Evolutionary conservation across 2,888 invertebrate species (phyloP).

Genomic region (Xylocampa areola): DNA sequence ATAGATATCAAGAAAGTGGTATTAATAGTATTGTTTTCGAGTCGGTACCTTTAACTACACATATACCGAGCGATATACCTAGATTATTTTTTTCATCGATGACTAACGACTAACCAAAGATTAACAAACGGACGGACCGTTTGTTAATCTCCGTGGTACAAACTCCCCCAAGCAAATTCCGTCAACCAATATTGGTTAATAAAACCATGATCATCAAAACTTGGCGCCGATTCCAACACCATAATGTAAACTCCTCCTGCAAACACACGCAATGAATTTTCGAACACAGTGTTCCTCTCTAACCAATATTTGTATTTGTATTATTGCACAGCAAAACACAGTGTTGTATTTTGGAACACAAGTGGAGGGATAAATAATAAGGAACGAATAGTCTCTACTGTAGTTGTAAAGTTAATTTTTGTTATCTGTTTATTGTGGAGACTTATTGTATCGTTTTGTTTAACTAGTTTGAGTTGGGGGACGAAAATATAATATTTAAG

Average conservation of each 20-base stretch:
- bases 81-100: neutral
- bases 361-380: conserved; percentile 53
- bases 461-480: conserved; percentile 74
- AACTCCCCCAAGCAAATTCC: conserved; percentile 61
- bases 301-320: conserved; percentile 20
- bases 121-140: conserved; percentile 22
- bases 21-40: too few relatives aligned
- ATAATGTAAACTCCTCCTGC: conserved; percentile 68
- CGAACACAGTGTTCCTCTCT: conserved; percentile 46
- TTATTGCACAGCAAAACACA: conserved; percentile 38
- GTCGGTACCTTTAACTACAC: too few relatives aligned
- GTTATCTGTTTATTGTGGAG: conserved; percentile 71
- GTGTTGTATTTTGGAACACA: conserved; percentile 53
- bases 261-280: conserved; percentile 56
- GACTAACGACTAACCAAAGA: conserved; percentile 4
- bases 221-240: conserved; percentile 79
- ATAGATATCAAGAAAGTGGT: too few relatives aligned
- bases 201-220: conserved; percentile 88
- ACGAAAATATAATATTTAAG: conserved; percentile 57
- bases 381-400: conserved; percentile 46
- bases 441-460: conserved; percentile 86
- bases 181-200: conserved; percentile 89
- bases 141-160: conserved; percentile 48
- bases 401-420: conserved; percentile 68
- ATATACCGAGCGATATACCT: too few relatives aligned